phyloP scores from a whole-genome alignment of 1,140 invertebrate genomes.

The Phocides pigmalion region DNA sequence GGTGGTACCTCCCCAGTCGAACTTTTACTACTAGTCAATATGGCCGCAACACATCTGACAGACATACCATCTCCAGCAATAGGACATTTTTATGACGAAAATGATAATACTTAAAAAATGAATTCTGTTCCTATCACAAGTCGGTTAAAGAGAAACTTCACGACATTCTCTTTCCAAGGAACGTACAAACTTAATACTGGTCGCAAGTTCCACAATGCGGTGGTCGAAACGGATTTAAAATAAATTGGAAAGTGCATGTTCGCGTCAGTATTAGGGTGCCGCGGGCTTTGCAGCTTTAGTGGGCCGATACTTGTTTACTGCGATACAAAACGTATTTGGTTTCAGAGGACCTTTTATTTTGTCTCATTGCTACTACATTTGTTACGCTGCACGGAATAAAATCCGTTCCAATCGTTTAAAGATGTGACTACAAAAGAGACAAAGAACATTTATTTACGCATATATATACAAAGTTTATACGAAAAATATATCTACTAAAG shows the following conservation, averaged over 20 bases:
- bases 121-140: too few relatives aligned
- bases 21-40: too few relatives aligned
- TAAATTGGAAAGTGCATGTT: conserved; percentile 28
- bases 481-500: too few relatives aligned
- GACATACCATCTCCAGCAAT: too few relatives aligned
- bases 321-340: conserved; percentile 17
- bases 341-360: conserved; percentile 4
- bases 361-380: neutral
- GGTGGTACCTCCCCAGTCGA: too few relatives aligned
- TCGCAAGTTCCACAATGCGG: conserved; percentile 17
- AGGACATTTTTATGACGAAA: too few relatives aligned
- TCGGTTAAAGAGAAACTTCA: neutral
- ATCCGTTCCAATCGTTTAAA: too few relatives aligned
- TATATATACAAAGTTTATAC: too few relatives aligned
- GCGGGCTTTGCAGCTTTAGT: conserved; percentile 18
- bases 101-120: too few relatives aligned
- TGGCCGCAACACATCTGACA: too few relatives aligned
- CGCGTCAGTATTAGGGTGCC: conserved; percentile 22
- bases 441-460: too few relatives aligned
- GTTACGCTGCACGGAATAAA: neutral
- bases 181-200: conserved; percentile 21
- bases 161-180: neutral
- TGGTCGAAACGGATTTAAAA: conserved; percentile 33
- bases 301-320: conserved; percentile 13
- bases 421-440: too few relatives aligned